phyloP scores from a whole-genome alignment of 2,797 vertebrate genomes.

The Peromyscus attwateri region DNA sequence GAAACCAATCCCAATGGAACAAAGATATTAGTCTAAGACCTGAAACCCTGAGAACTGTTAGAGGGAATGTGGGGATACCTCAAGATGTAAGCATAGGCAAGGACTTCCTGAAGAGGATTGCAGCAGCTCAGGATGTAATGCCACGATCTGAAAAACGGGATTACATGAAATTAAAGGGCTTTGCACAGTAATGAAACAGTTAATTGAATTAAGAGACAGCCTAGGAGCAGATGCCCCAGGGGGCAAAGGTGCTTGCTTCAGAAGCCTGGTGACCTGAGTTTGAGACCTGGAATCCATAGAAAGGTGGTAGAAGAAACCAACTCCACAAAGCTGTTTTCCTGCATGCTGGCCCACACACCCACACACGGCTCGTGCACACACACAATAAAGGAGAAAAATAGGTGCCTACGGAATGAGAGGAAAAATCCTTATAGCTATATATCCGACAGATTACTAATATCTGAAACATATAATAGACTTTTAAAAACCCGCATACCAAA shows the following conservation, averaged over 20 bases:
- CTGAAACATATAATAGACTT: not conserved
- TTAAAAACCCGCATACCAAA: not conserved
- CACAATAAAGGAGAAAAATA: not conserved
- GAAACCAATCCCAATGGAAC: not conserved
- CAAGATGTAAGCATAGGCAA: not conserved
- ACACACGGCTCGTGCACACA: not conserved
- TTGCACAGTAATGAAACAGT: not conserved
- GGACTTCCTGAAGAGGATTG: not conserved
- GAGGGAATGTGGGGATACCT: not conserved
- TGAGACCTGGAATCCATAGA: not conserved
- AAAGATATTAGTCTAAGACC: not conserved
- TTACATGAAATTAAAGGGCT: not conserved
- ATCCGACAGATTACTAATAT: not conserved
- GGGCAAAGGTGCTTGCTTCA: not conserved
- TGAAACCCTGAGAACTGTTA: not conserved
- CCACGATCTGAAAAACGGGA: not conserved
- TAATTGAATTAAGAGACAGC: not conserved
- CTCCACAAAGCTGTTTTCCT: not conserved
- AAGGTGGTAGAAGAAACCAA: not conserved
- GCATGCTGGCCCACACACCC: not conserved
- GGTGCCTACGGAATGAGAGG: not conserved
- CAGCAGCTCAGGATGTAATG: not conserved
- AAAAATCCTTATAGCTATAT: not conserved
- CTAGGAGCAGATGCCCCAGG: not conserved
- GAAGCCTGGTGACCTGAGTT: not conserved